Conservation (phyloP, 37 sponge, comb jelly and placozoan genomes). For the Cliona cf. orientalis region DNA sequence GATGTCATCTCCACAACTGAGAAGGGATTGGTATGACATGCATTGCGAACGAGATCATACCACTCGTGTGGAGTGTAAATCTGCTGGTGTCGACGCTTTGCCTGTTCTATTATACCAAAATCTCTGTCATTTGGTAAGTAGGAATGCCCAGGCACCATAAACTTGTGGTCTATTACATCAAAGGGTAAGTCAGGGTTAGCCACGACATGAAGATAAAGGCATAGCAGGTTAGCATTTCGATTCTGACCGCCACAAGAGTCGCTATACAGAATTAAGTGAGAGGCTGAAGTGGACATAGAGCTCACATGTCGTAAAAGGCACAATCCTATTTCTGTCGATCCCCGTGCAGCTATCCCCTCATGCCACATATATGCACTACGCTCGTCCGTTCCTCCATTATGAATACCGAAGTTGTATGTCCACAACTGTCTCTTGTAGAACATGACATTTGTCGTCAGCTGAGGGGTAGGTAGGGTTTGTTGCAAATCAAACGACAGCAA, state of each 20-base stretch:
- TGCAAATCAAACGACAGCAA: slow-evolving; percentile 26
- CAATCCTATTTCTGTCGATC: slow-evolving; percentile 29
- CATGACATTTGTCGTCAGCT: slow-evolving; percentile 21
- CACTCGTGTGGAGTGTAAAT: slow-evolving; percentile 39
- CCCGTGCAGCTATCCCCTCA: slow-evolving; percentile 25
- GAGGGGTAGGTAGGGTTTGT: slow-evolving; percentile 32
- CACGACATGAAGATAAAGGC: slow-evolving; percentile 29
- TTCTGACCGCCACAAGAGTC: slow-evolving; percentile 53
- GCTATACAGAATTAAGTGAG: slow-evolving; percentile 11
- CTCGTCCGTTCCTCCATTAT: slow-evolving; percentile 10
- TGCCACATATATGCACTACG: slow-evolving; percentile 36
- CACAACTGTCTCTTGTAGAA: slow-evolving; percentile 48
- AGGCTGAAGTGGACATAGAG: not conserved
- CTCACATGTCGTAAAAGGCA: slow-evolving; percentile 1
- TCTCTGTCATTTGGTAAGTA: slow-evolving; percentile 46
- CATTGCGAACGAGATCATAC: slow-evolving; percentile 1
- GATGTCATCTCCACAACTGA: slow-evolving; percentile 9
- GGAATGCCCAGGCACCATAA: slow-evolving; percentile 44
- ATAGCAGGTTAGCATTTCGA: slow-evolving; percentile 18
- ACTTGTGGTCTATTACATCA: slow-evolving; percentile 46
- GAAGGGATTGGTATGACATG: slow-evolving; percentile 13
- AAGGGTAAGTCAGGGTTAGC: slow-evolving; percentile 10
- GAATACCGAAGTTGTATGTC: slow-evolving; percentile 49
- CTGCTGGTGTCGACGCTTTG: not conserved
- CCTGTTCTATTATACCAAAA: slow-evolving; percentile 19